These are phyloP conservation scores for Anolis apletophallus DNA, from an alignment of 2,797 vertebrate species.

Conservation along the genomic window DNA sequence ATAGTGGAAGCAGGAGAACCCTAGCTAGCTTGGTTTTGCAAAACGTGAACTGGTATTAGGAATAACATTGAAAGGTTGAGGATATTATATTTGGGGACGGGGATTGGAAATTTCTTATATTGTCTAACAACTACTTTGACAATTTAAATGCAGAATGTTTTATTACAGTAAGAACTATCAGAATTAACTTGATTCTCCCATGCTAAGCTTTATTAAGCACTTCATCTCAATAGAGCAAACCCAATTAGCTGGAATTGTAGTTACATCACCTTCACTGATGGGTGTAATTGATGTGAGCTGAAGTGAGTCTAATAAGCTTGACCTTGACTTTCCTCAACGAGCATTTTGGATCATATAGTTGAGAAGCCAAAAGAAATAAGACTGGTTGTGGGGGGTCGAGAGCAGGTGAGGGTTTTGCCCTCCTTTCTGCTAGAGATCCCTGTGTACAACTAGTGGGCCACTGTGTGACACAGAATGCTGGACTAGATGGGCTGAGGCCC, in stretches of 20 bases:
- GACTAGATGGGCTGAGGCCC: no score
- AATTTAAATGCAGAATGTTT: constrained; percentile 56
- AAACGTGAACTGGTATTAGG: neutral
- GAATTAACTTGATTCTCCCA: constrained; percentile 61
- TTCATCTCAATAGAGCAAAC: constrained; percentile 57
- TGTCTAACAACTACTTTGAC: constrained; percentile 30
- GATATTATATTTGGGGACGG: neutral
- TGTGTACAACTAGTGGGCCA: no score
- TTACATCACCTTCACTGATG: constrained; percentile 69
- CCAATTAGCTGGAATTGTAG: constrained; percentile 70
- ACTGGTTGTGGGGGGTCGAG: no score
- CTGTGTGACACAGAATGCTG: no score
- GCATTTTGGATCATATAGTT: constrained; percentile 45
- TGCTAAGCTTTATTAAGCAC: constrained; percentile 66
- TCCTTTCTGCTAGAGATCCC: no score
- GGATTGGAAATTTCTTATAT: neutral
- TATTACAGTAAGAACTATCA: constrained; percentile 64
- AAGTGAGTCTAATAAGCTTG: constrained; percentile 65
- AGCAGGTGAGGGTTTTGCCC: no score
- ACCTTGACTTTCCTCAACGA: constrained; percentile 57
- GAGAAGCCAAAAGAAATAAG: constrained; percentile 31
- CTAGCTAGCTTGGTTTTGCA: neutral
- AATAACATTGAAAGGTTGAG: neutral
- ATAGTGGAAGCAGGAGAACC: neutral
- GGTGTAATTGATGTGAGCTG: constrained; percentile 70